Base-by-base conservation (phyloP, 1,140 invertebrate species). In the Aethina tumida region DNA sequence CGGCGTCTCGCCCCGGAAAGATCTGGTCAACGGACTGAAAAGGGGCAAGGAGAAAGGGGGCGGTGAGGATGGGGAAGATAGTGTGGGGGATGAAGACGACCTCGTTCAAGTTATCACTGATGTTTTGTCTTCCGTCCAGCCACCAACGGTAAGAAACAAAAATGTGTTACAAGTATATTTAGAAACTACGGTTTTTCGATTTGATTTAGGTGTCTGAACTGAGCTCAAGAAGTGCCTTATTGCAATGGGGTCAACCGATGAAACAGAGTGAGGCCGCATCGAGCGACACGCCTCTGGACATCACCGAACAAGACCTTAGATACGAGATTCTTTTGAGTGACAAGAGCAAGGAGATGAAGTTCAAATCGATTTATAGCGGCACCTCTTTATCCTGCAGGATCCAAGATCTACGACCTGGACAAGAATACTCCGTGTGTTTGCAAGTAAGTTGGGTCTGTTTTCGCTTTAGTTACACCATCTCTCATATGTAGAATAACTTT, bases 291-390 rank as follows among this genome's bases (percentile, higher is more conserved):
- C 41, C 33, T 34, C 46, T 60, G 14, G 60, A 65, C 20, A 56
- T 68, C 25, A 62, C 70, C 26, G 65, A 71, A 35, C 59, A 60
- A 13, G 81, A 86, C 38, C 65, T 87, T 37, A 72, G 73, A 18
- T 88, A 87, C 63, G 82, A 88, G 58, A 71, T 83, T 10, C 66
- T 84, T 34, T 62, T 83, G 31, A 68, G 86, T 42, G 85, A 89
- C 53, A 79, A 80, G 49, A 79, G 75, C 13, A 74, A 81, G 20
- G 44, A 51, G 78, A 73, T 72, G 47, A 77, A 77, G 53, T 89
- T 84, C 62, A 85, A 84, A 64, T 75, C 77, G 27, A 82, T 88
- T 29, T 87, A 86, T 56, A 79, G 71, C 35, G 79, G 80, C 10
- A 63, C 68, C 18, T 76, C 77, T n/a, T 66, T 77, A 13, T 80